These are phyloP conservation scores for Platycheirus albimanus DNA, from an alignment of 2,888 invertebrate genomes.

Conservation along the genomic window DNA sequence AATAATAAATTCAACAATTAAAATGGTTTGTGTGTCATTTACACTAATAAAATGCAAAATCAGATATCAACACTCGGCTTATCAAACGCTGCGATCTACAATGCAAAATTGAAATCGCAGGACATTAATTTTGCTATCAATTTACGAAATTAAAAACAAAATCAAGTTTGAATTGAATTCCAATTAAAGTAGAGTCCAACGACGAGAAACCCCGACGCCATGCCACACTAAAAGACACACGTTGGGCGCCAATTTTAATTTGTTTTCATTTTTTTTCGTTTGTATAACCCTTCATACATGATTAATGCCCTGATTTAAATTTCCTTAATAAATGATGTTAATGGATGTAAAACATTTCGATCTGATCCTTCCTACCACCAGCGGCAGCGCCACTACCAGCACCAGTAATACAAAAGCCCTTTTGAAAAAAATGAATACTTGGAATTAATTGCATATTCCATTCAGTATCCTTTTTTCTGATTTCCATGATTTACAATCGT, in stretches of 20 bases:
- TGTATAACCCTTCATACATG: neutral
- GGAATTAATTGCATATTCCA: slow-evolving; percentile 38
- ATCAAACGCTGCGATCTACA: neutral
- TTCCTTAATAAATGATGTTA: slow-evolving; percentile 36
- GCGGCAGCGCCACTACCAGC: neutral
- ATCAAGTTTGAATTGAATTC: neutral
- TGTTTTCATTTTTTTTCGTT: neutral
- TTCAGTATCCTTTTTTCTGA: slow-evolving; percentile 8
- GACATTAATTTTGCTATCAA: slow-evolving; percentile 24
- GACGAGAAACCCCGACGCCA: no score
- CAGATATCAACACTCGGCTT: no score
- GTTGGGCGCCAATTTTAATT: slow-evolving; percentile 48
- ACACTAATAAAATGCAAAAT: no score
- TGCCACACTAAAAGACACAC: neutral
- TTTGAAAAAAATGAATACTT: slow-evolving; percentile 27
- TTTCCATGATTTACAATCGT: slow-evolving; percentile 15
- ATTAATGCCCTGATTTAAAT: slow-evolving; percentile 21
- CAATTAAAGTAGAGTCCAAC: no score
- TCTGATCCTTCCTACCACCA: neutral
- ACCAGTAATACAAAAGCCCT: slow-evolving; percentile 22
- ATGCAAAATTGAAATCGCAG: slow-evolving; percentile 13
- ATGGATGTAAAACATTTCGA: slow-evolving; percentile 56
- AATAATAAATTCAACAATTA: no score
- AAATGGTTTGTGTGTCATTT: no score
- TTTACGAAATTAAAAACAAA: no score